Evolutionary conservation across 1,140 invertebrate genomes (phyloP).

Genomic region (Halictus rubicundus): DNA sequence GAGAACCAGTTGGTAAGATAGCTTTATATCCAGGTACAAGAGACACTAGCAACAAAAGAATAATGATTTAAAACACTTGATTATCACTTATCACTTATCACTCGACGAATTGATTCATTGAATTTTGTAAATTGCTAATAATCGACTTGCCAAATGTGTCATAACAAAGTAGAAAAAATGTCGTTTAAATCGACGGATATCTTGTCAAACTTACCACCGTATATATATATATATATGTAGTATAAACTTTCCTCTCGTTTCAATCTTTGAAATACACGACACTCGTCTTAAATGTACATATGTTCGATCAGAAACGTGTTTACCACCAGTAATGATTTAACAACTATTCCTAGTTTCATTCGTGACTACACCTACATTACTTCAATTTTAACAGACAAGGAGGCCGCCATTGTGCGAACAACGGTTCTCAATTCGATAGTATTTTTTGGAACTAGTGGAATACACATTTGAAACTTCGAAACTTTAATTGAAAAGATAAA

Average conservation of each 20-base stretch:
- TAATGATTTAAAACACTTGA: neutral
- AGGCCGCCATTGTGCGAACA: slow-evolving; percentile 44
- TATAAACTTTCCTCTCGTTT: neutral
- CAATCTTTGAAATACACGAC: neutral
- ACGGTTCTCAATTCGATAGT: slow-evolving; percentile 34
- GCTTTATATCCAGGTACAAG: neutral
- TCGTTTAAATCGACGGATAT: neutral
- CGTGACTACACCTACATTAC: slow-evolving; percentile 34
- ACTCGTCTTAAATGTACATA: neutral
- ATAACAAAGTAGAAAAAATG: neutral
- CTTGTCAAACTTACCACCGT: slow-evolving; percentile 20
- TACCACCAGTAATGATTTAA: slow-evolving; percentile 19
- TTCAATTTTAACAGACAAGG: slow-evolving; percentile 3
- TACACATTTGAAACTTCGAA: no score
- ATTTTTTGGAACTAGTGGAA: neutral
- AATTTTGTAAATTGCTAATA: neutral
- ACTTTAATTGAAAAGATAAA: no score
- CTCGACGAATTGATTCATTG: neutral
- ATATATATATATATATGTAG: no score
- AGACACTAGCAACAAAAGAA: neutral
- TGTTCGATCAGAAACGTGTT: neutral
- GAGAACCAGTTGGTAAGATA: no score
- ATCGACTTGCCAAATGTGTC: neutral
- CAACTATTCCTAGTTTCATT: slow-evolving; percentile 21
- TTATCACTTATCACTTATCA: no score